These are phyloP conservation scores for Pollachius pollachius DNA, from an alignment of 2,113 vertebrate genomes.

Conservation along the genomic window DNA sequence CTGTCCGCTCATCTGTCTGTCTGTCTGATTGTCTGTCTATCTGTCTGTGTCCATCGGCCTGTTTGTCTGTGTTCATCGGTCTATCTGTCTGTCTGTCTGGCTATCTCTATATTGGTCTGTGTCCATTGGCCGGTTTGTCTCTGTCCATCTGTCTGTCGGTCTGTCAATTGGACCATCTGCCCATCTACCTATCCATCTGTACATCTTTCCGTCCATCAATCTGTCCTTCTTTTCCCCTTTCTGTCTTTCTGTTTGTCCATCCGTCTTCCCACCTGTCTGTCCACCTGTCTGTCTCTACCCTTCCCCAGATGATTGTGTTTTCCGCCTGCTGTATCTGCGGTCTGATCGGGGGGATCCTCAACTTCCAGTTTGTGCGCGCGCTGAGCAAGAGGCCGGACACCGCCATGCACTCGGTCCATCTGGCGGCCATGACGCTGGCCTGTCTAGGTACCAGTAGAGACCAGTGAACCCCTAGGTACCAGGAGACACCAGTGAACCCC, in stretches of 20 bases:
- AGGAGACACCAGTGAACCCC: too few species aligned
- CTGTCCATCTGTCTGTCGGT: too few species aligned
- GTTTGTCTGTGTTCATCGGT: too few species aligned
- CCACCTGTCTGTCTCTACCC: constrained; percentile 10
- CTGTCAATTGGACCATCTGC: too few species aligned
- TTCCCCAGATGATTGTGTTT: constrained; percentile 93
- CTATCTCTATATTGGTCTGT: background rate
- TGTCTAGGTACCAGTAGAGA: too few species aligned
- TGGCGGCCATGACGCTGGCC: constrained; percentile 93
- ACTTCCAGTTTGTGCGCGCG: constrained; percentile 96
- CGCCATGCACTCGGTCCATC: constrained; percentile 80
- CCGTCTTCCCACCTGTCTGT: background rate
- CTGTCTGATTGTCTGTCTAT: too few species aligned
- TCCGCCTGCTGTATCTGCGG: constrained; percentile 98
- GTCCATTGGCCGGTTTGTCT: background rate
- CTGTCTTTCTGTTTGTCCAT: constrained; percentile 7
- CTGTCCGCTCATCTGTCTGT: too few species aligned
- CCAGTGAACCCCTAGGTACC: too few species aligned
- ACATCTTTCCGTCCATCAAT: too few species aligned
- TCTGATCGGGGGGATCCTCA: constrained; percentile 96
- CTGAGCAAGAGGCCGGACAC: constrained; percentile 84
- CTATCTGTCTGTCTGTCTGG: background rate
- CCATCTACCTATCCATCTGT: too few species aligned
- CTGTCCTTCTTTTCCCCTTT: too few species aligned
- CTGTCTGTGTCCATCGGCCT: too few species aligned